Percentiles rank a stretch among this genome's conserved stretches.
Conservation (phyloP, 2,113 vertebrate species). For the Percopsis transmontana region DNA sequence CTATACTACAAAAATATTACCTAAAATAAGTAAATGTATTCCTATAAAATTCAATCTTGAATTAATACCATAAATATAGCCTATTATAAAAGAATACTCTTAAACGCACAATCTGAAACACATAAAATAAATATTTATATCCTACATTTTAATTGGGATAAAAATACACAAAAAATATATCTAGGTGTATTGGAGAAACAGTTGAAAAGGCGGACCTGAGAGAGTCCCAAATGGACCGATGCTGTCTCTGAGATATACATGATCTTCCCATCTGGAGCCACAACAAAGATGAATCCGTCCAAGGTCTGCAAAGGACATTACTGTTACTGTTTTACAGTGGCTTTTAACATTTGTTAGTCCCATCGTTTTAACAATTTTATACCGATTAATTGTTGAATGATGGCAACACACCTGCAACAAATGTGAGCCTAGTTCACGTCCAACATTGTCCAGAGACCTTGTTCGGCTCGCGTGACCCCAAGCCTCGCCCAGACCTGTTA, state of each 20-base stretch:
- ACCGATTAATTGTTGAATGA: too few relatives aligned
- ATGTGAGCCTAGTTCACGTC: slow-evolving; percentile 91
- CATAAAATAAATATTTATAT: too few relatives aligned
- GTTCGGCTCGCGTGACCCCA: slow-evolving; percentile 91
- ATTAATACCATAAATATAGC: too few relatives aligned
- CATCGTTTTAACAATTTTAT: not conserved
- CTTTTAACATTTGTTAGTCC: not conserved
- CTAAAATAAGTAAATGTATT: too few relatives aligned
- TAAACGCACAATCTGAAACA: not conserved
- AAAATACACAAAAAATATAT: not conserved
- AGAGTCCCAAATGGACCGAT: slow-evolving; percentile 93
- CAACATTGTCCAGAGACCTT: slow-evolving; percentile 90
- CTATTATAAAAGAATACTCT: too few relatives aligned
- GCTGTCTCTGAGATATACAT: slow-evolving; percentile 98
- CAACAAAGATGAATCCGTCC: slow-evolving; percentile 96
- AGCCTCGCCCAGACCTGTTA: slow-evolving; percentile 90
- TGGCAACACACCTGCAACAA: slow-evolving; percentile 86
- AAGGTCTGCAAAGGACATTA: slow-evolving; percentile 79
- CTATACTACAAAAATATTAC: too few relatives aligned
- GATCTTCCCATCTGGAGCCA: slow-evolving; percentile 96
- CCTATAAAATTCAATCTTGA: too few relatives aligned
- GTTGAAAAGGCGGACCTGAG: slow-evolving; percentile 82
- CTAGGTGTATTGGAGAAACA: not conserved
- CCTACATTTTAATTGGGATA: not conserved
- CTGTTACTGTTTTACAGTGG: not conserved